Evolutionary conservation across 2,113 vertebrate species (phyloP).

Genomic region (Hirundichthys speculiger): DNA sequence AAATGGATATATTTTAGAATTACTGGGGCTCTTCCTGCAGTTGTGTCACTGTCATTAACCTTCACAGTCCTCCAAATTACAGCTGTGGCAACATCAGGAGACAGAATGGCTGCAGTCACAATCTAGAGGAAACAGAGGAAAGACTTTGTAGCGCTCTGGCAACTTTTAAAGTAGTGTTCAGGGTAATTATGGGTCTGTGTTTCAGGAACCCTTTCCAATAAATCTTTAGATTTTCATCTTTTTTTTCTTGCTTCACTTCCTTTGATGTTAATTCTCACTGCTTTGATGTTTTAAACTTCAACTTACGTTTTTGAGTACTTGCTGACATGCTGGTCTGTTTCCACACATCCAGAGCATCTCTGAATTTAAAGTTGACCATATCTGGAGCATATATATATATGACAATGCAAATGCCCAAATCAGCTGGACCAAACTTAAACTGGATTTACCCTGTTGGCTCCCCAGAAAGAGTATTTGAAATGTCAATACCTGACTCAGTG

Average conservation of each 20-base stretch:
- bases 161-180: conserved; percentile 2
- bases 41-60: conserved; percentile 66
- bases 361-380: neutral
- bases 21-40: conserved; percentile 43
- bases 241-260: conserved; percentile 17
- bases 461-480: too few species aligned
- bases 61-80: conserved; percentile 53
- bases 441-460: neutral
- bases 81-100: conserved; percentile 27
- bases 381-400: too few species aligned
- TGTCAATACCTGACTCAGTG: neutral
- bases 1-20: conserved; percentile 57
- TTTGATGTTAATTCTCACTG: neutral
- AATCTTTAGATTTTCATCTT: conserved; percentile 31
- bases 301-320: conserved; percentile 9
- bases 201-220: conserved; percentile 41
- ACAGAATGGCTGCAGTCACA: conserved; percentile 4
- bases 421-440: neutral
- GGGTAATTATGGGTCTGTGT: conserved; percentile 60
- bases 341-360: neutral
- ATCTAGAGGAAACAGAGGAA: conserved; percentile 41
- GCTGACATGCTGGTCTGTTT: neutral
- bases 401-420: neutral
- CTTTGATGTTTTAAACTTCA: conserved; percentile 33
- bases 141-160: conserved; percentile 24